A percentile compares a stretch with the other conserved stretches of the same genome.
Evolutionary conservation across 2,797 vertebrate genomes (phyloP).

Genomic region (Acipenser transmontanus): DNA sequence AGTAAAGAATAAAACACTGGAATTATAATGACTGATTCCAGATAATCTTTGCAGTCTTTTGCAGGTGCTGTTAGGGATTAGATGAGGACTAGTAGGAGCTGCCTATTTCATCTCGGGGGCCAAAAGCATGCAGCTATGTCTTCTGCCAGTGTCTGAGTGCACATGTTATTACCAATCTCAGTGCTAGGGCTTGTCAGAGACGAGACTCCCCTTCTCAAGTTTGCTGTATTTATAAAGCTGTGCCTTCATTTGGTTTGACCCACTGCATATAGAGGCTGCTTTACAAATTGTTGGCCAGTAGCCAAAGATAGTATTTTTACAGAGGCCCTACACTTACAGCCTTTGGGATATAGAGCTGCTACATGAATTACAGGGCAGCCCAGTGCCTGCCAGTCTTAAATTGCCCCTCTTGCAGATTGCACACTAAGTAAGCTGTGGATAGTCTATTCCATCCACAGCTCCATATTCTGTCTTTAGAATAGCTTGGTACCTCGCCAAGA

Average conservation of each 20-base stretch:
- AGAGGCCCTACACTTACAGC: constrained; percentile 23
- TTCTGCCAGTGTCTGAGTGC: not conserved
- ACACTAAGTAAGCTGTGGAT: constrained; percentile 29
- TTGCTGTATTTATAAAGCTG: constrained; percentile 24
- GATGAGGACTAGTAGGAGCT: too few species aligned
- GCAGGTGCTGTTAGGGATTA: too few species aligned
- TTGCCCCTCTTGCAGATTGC: constrained; percentile 32
- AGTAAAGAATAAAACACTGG: too few species aligned
- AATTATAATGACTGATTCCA: too few species aligned
- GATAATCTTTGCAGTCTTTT: too few species aligned
- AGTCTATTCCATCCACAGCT: constrained; percentile 20
- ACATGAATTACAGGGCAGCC: constrained; percentile 20
- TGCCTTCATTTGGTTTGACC: constrained; percentile 29
- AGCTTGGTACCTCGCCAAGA: constrained; percentile 33
- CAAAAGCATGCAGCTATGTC: not conserved
- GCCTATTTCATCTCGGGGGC: not conserved
- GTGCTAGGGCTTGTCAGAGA: not conserved
- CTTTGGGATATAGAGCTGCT: constrained; percentile 23
- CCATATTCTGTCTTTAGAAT: constrained; percentile 34
- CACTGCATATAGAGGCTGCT: constrained; percentile 20
- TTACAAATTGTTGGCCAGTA: constrained; percentile 24
- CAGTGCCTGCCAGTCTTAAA: constrained; percentile 26
- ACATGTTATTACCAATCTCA: not conserved
- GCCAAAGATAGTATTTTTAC: constrained; percentile 40
- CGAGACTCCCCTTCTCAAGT: constrained; percentile 20